Evolutionary conservation across 2,888 invertebrate genomes (phyloP).

Genomic region (Conomelus anceps): DNA sequence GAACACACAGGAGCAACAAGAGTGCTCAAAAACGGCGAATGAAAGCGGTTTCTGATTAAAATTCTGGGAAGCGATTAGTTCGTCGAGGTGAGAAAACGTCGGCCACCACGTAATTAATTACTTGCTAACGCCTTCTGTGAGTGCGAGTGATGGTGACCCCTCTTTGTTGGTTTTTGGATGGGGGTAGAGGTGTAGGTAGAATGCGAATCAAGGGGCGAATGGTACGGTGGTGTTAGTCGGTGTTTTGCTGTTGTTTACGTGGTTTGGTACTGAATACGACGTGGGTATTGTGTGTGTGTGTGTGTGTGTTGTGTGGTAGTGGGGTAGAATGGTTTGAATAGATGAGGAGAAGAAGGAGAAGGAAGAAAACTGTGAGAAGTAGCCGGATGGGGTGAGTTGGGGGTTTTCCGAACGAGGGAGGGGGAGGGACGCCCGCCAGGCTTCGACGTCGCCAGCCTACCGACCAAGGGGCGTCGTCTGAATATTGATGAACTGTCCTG

Average conservation of each 20-base stretch:
- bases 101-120: background rate
- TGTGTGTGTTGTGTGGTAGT: background rate
- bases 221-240: background rate
- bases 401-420: no score
- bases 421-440: slow-evolving; percentile 13
- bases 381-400: background rate
- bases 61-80: background rate
- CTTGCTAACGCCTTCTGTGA: background rate
- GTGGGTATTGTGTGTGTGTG: background rate
- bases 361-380: background rate
- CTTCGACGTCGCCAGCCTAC: background rate
- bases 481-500: background rate
- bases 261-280: background rate
- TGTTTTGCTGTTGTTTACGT: background rate
- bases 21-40: background rate
- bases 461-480: background rate
- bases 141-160: background rate
- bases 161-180: background rate
- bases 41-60: background rate
- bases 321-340: background rate
- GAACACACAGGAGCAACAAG: background rate
- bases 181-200: no score
- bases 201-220: background rate
- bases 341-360: background rate
- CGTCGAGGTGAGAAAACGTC: background rate